These are phyloP conservation scores for Drosophila yooni DNA, from an alignment of 2,888 invertebrate species.

Conservation along the genomic window DNA sequence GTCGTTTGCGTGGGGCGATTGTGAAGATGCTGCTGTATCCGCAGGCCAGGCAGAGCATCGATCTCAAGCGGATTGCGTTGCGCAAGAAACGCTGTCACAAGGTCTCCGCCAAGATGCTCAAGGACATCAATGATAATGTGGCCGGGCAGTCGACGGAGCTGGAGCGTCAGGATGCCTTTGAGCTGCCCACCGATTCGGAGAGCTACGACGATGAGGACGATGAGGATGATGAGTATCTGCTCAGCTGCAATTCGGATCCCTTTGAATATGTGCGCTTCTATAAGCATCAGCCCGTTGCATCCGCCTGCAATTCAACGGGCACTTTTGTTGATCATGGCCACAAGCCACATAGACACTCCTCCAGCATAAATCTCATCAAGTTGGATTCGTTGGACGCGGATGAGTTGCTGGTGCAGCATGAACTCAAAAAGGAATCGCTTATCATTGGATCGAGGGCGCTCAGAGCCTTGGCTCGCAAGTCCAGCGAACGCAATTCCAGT, in stretches of 20 bases:
- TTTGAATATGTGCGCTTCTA: constrained; percentile 89
- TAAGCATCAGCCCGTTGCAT: constrained; percentile 85
- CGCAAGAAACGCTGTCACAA: constrained; percentile 84
- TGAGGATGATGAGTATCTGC: constrained; percentile 67
- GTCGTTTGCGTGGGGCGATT: constrained; percentile 89
- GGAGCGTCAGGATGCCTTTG: constrained; percentile 87
- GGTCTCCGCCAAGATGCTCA: constrained; percentile 84
- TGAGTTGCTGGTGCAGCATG: constrained; percentile 44
- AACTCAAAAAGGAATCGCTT: constrained; percentile 82
- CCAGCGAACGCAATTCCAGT: constrained; percentile 79
- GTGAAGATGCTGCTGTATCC: constrained; percentile 91
- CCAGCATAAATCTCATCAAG: constrained; percentile 82
- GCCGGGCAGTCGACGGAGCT: constrained; percentile 78
- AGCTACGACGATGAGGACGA: constrained; percentile 85
- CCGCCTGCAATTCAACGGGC: constrained; percentile 82
- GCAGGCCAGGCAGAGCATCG: constrained; percentile 87
- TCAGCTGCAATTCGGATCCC: constrained; percentile 87
- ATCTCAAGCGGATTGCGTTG: constrained; percentile 86
- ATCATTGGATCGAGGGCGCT: constrained; percentile 83
- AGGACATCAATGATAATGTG: constrained; percentile 80
- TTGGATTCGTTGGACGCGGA: constrained; percentile 72
- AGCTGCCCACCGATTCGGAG: constrained; percentile 85
- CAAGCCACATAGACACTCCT: constrained; percentile 65
- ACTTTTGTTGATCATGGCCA: constrained; percentile 86
- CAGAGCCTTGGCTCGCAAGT: constrained; percentile 79